These are phyloP conservation scores for Acleris sparsana DNA, from an alignment of 2,888 invertebrate species.

Conservation along the genomic window DNA sequence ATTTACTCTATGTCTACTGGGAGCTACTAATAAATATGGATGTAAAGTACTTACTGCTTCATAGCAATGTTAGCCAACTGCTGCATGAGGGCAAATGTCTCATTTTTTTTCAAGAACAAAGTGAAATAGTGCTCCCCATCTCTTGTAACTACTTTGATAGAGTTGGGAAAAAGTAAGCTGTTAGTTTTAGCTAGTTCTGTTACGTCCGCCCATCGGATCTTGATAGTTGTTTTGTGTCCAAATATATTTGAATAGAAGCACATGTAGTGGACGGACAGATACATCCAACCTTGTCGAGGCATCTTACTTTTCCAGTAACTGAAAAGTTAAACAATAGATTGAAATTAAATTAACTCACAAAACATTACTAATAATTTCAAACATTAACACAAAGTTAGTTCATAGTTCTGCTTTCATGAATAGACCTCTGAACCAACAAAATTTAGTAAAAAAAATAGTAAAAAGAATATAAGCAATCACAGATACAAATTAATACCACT, in stretches of 20 bases:
- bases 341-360: not conserved
- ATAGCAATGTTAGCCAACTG: slow-evolving; percentile 98
- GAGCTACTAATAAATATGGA: slow-evolving; percentile 6
- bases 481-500: no score
- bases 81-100: slow-evolving; percentile 96
- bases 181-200: slow-evolving; percentile 90
- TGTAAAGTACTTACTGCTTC: slow-evolving; percentile 86
- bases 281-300: slow-evolving; percentile 98
- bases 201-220: slow-evolving; percentile 95
- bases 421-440: no score
- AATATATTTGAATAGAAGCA: slow-evolving; percentile 98
- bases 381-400: no score
- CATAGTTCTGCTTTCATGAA: no score
- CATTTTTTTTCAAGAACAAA: slow-evolving; percentile 93
- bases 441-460: no score
- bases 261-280: slow-evolving; percentile 97
- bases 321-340: slow-evolving; percentile 48
- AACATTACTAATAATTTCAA: no score
- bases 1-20: no score
- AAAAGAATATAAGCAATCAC: no score
- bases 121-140: slow-evolving; percentile 95
- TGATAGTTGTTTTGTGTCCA: slow-evolving; percentile 94
- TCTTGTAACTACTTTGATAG: slow-evolving; percentile 92
- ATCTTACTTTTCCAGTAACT: slow-evolving; percentile 97
- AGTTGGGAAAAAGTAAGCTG: slow-evolving; percentile 91